Evolutionary conservation across 92 coral and sea anemone species (phyloP).

Genomic region (Plumapathes pennacea): DNA sequence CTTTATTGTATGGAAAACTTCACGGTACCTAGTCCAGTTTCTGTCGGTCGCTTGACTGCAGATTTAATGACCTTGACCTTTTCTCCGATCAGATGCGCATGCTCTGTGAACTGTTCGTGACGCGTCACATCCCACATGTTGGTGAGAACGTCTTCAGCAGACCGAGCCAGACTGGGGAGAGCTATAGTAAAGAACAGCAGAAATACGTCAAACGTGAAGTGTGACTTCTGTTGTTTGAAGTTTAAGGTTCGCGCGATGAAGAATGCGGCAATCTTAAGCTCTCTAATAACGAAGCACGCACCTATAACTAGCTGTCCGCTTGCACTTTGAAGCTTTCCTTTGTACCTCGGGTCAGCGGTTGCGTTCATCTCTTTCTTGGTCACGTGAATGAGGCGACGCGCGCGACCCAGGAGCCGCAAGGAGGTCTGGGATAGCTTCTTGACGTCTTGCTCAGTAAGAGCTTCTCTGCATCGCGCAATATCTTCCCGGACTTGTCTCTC

Average conservation of each 20-base stretch:
- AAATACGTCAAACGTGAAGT: background rate
- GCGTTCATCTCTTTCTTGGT: conserved; percentile 67
- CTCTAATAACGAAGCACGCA: no score
- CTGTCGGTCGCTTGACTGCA: conserved; percentile 70
- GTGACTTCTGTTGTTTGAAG: no score
- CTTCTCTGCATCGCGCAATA: conserved; percentile 65
- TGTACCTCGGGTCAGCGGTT: conserved; percentile 89
- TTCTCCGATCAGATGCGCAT: conserved; percentile 45
- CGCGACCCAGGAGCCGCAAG: conserved; percentile 67
- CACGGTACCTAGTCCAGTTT: conserved; percentile 44
- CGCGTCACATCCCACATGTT: conserved; percentile 50
- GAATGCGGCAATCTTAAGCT: no score
- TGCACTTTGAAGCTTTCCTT: conserved; percentile 64
- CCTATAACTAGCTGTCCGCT: conserved; percentile 62
- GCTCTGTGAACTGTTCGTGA: conserved; percentile 60
- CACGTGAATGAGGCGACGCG: conserved; percentile 69
- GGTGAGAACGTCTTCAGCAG: conserved; percentile 62
- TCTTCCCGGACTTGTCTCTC: conserved; percentile 66
- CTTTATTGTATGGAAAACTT: background rate
- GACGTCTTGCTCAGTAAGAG: conserved; percentile 60
- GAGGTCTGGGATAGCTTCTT: conserved; percentile 66
- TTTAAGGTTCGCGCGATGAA: no score
- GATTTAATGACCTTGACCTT: conserved; percentile 71
- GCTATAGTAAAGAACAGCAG: conserved; percentile 19
- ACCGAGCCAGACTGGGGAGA: conserved; percentile 60